phyloP scores from a whole-genome alignment of 2,797 vertebrate species.

The Cottoperca gobio region DNA sequence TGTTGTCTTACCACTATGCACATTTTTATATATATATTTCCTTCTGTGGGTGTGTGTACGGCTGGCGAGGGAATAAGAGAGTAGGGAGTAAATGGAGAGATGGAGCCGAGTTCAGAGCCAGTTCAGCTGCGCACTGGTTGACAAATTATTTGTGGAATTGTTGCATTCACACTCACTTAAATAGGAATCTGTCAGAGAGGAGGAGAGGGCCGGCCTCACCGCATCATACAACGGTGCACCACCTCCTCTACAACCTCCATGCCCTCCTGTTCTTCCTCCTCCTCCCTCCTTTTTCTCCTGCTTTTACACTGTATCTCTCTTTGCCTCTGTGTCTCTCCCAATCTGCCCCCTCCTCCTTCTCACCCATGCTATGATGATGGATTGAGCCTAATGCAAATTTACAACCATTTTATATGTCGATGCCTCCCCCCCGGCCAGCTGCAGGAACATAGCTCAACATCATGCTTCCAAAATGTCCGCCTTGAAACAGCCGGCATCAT shows the following conservation, averaged over 20 bases:
- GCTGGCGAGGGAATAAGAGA: conserved; percentile 26
- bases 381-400: conserved; percentile 99
- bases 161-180: conserved; percentile 99
- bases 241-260: conserved; percentile 72
- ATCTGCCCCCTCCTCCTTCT: conserved; percentile 59
- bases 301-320: conserved; percentile 73
- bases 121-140: conserved; percentile 93
- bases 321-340: conserved; percentile 64
- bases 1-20: not conserved
- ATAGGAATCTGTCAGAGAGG: conserved; percentile 95
- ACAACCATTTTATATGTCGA: conserved; percentile 98
- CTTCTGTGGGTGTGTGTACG: conserved; percentile 13
- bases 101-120: conserved; percentile 92
- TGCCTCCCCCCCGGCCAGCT: conserved; percentile 89
- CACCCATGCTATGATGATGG: conserved; percentile 87
- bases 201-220: conserved; percentile 85
- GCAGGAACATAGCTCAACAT: conserved; percentile 96
- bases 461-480: conserved; percentile 93
- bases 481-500: conserved; percentile 90
- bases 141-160: conserved; percentile 99
- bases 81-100: conserved; percentile 83
- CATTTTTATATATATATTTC: conserved; percentile 12
- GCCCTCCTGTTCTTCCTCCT: conserved; percentile 10
- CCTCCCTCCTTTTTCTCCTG: not conserved
- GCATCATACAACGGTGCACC: conserved; percentile 86